phyloP scores from a whole-genome alignment of 2,888 invertebrate genomes.

The Amphipyra tragopoginis region DNA sequence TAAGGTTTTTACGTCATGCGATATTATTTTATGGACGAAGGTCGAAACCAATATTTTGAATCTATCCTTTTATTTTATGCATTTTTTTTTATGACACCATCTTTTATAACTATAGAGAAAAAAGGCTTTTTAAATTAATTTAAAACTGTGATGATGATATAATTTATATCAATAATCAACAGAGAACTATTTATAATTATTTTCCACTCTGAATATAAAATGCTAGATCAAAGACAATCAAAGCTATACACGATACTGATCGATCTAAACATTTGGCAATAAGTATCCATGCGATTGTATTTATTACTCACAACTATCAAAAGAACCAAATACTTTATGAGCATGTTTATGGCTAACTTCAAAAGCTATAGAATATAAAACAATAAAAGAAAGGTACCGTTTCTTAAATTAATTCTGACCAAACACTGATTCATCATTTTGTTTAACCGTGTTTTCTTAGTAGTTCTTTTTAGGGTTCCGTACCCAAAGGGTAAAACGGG shows the following conservation, averaged over 20 bases:
- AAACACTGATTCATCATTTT: slow-evolving; percentile 15
- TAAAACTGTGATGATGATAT: too few species aligned
- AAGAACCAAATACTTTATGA: not conserved
- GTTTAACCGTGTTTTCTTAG: not conserved
- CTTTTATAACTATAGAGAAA: too few species aligned
- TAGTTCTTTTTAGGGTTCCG: slow-evolving; percentile 7
- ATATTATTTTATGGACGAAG: slow-evolving; percentile 13
- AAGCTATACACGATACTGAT: not conserved
- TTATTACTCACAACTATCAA: slow-evolving; percentile 1
- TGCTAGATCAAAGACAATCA: not conserved
- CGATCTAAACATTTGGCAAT: not conserved
- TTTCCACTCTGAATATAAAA: not conserved
- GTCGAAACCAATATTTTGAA: not conserved
- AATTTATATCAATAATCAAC: too few species aligned
- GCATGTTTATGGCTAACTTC: slow-evolving; percentile 11
- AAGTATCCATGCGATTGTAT: not conserved
- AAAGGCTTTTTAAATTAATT: too few species aligned
- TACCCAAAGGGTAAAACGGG: too few species aligned
- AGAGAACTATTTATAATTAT: too few species aligned
- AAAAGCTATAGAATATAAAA: slow-evolving; percentile 10
- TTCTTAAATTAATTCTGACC: slow-evolving; percentile 9
- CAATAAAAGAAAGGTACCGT: slow-evolving; percentile 9
- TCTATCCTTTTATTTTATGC: too few species aligned
- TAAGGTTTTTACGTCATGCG: slow-evolving; percentile 30
- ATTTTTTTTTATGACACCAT: too few species aligned